Conservation (phyloP, 2,888 invertebrate species). For the Leptothorax acervorum region DNA sequence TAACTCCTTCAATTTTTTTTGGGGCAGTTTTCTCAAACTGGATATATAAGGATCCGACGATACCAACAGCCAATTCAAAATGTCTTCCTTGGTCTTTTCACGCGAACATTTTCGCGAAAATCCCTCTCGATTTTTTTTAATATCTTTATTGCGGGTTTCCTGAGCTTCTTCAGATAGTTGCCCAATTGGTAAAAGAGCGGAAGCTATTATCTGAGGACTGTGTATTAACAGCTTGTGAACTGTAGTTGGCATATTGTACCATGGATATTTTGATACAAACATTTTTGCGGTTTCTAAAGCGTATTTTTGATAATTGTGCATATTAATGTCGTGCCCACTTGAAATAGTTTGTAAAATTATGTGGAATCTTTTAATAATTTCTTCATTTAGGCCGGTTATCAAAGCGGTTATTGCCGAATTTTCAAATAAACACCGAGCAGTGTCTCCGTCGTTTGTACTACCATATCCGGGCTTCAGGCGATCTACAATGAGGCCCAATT, state of each 20-base stretch:
- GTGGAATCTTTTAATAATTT: neutral
- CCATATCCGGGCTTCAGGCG: neutral
- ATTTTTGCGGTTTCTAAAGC: neutral
- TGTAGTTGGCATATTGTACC: neutral
- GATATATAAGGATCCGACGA: conserved; percentile 1
- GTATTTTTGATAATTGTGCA: neutral
- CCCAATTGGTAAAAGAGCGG: neutral
- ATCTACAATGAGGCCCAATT: neutral
- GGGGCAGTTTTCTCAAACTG: neutral
- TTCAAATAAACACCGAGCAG: neutral
- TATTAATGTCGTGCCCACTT: neutral
- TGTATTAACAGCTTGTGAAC: neutral
- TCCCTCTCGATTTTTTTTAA: neutral
- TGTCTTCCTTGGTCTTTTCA: neutral
- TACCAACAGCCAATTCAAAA: neutral
- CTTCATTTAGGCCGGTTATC: neutral
- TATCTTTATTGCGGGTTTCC: neutral
- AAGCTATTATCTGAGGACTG: neutral
- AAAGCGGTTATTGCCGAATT: neutral
- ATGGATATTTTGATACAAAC: neutral
- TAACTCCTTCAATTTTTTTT: conserved; percentile 1
- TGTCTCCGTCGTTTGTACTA: neutral
- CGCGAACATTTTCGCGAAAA: neutral
- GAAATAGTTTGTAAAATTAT: neutral
- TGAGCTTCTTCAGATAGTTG: neutral